Evolutionary conservation across 2,888 invertebrate genomes (phyloP), one percentile per base, ranked within the genome.

Genomic region (Hydropsyche betteni): DNA sequence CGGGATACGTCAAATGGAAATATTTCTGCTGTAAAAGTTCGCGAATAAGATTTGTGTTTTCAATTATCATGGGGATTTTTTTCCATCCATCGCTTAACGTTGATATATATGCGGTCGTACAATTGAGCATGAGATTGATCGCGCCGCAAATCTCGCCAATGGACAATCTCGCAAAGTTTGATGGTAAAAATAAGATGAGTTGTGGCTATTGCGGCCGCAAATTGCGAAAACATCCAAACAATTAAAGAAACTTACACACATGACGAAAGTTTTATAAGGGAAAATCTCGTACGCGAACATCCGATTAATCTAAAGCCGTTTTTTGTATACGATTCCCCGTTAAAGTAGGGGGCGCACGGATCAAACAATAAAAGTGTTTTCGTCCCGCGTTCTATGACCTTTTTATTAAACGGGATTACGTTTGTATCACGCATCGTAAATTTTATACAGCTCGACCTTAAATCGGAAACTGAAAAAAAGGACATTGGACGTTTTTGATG

Each of bases 41-140:
- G 61, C 61, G 61, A 61, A 61, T 24, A 16, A 61, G 61, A 61
- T 61, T 61, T 61, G 61, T 61, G 61, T 61, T 61, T 61, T 61
- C 61, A 61, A 61, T 61, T 61, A 61, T 61, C 61, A 33, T 61
- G 10, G 61, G 61, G 61, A 61, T 61, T 61, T 61, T 61, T 61
- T 61, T 33, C 16, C 12, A 7, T 14, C 55, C 6, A 10, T 61
- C 61, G 61, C 33, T 33, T 24, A 24, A 24, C 61, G 61, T 24
- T 10, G 16, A 16, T 33, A 16, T 61, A 53, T 61, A 61, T 5
- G 61, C 24, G 61, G 33, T 33, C 24, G 8, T 61, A 16, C 61
- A 53, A 53, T 53, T 53, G 53, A 53, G 53, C 53, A 16, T 16
- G 53, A 53, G 53, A 53, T 53, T 53, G 53, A 53, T 53, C 53